Percentiles rank a stretch among this genome's conserved stretches.
These are phyloP conservation scores for Scaptodrosophila latifasciaeformis DNA, from an alignment of 2,888 invertebrate genomes.

Conservation along the genomic window DNA sequence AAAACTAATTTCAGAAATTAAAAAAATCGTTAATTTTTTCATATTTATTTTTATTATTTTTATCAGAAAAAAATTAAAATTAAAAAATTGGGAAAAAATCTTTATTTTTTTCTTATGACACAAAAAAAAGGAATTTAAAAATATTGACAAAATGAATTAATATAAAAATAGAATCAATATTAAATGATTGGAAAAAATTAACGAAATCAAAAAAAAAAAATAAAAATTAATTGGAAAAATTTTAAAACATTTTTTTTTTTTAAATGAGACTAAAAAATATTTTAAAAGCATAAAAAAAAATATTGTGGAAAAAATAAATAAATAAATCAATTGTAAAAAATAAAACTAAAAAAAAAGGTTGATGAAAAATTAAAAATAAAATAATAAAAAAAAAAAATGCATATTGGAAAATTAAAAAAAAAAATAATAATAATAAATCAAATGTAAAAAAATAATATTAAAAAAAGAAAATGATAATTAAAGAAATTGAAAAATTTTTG, in stretches of 20 bases:
- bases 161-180: not conserved
- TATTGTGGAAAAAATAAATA: not conserved
- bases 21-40: not conserved
- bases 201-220: not conserved
- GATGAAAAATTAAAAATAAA: too few relatives aligned
- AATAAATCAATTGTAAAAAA: too few relatives aligned
- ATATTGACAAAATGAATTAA: not conserved
- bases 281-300: not conserved
- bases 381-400: not conserved
- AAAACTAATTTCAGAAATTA: not conserved
- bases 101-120: too few relatives aligned
- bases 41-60: not conserved
- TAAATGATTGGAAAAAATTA: not conserved
- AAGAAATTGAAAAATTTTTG: conserved; percentile 47
- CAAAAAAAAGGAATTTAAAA: not conserved
- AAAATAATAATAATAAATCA: not conserved
- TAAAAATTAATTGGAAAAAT: not conserved
- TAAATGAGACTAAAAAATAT: too few relatives aligned
- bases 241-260: not conserved
- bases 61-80: not conserved
- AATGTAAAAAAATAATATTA: conserved; percentile 58
- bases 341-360: too few relatives aligned
- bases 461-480: conserved; percentile 30
- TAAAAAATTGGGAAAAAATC: not conserved
- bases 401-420: not conserved